Evolutionary conservation across 2,113 vertebrate genomes (phyloP).

Genomic region (Taurulus bubalis): DNA sequence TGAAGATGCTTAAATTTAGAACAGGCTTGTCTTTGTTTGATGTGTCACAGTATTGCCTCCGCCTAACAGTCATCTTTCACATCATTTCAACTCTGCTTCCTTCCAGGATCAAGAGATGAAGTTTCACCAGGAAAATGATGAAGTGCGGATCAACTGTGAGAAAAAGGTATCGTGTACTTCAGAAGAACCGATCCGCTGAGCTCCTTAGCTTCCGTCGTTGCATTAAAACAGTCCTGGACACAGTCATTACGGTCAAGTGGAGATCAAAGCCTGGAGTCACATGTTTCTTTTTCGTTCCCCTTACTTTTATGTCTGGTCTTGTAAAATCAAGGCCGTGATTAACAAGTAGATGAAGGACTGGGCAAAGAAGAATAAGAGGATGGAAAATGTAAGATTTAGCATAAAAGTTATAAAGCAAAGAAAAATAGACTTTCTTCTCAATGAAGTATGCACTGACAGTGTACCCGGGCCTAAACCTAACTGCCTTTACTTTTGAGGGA

Average conservation of each 20-base stretch:
- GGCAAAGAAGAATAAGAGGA: conserved; percentile 20
- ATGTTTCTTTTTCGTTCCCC: conserved; percentile 34
- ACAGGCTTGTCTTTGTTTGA: neutral
- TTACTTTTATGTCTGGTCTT: conserved; percentile 48
- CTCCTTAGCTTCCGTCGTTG: conserved; percentile 39
- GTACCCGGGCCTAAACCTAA: conserved; percentile 13
- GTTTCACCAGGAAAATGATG: conserved; percentile 86
- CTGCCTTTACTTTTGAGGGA: conserved; percentile 54
- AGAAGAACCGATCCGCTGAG: conserved; percentile 7
- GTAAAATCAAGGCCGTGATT: conserved; percentile 45
- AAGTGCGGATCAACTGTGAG: conserved; percentile 85
- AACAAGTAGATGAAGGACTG: conserved; percentile 33
- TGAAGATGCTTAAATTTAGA: neutral
- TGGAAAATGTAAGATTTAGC: conserved; percentile 20
- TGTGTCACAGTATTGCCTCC: conserved; percentile 6
- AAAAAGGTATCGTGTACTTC: conserved; percentile 86
- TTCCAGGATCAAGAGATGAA: conserved; percentile 89
- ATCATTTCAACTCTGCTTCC: conserved; percentile 9
- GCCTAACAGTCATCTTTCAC: too few relatives aligned
- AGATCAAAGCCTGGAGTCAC: conserved; percentile 62
- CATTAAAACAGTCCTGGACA: conserved; percentile 37
- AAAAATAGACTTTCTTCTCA: conserved; percentile 1
- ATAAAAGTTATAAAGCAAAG: neutral
- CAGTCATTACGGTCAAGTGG: conserved; percentile 47
- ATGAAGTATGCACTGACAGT: conserved; percentile 16